Percentiles rank a stretch among this genome's conserved stretches.
Evolutionary conservation across 2,888 invertebrate species (phyloP).

Genomic region (Cordilura impudica): DNA sequence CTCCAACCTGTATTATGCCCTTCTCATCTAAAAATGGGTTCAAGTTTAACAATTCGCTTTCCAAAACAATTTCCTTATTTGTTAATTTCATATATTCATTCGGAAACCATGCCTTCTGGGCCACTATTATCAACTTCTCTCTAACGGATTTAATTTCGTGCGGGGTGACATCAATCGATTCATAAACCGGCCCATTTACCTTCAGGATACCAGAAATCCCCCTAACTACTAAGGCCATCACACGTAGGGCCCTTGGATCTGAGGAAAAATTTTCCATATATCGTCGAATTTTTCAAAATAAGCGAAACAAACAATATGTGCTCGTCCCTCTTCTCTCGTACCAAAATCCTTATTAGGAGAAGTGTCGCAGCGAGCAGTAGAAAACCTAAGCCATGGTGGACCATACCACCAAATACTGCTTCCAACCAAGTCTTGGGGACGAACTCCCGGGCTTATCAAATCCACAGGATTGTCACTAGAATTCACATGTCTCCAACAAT

Average conservation of each 20-base stretch:
- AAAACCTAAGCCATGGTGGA: background rate
- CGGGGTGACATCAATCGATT: background rate
- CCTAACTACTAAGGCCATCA: background rate
- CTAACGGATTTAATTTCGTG: background rate
- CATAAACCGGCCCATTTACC: background rate
- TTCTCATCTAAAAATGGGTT: conserved; percentile 10
- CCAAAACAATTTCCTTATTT: background rate
- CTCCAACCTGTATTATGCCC: conserved; percentile 1
- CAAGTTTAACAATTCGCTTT: background rate
- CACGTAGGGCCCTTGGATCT: background rate
- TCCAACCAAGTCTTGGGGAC: background rate
- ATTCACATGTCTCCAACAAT: conserved; percentile 11
- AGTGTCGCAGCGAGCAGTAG: background rate
- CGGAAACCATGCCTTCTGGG: background rate
- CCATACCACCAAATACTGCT: conserved; percentile 2
- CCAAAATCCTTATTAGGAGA: background rate
- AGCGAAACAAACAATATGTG: background rate
- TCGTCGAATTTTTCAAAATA: conserved; percentile 11
- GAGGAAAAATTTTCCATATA: background rate
- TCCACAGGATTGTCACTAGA: conserved; percentile 21
- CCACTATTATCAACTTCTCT: background rate
- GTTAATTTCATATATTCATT: background rate
- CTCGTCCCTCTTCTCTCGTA: background rate
- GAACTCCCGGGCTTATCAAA: conserved; percentile 9
- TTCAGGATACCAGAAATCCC: background rate